Evolutionary conservation across 2,888 invertebrate genomes (phyloP).

Genomic region (Charanyca ferruginea): DNA sequence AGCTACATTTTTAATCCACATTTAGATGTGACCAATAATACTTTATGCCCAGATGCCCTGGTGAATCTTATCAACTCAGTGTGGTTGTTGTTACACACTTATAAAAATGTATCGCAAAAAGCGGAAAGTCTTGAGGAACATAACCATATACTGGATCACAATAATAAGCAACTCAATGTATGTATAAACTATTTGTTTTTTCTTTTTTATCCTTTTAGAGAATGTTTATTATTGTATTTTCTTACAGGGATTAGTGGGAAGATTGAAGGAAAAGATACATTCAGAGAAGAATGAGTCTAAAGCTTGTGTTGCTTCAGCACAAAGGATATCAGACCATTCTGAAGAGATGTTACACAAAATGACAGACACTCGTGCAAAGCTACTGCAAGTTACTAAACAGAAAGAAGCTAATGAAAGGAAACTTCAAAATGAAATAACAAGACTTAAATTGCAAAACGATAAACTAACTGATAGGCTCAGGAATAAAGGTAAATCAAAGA

Average conservation of each 20-base stretch:
- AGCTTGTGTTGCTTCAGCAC: constrained; percentile 86
- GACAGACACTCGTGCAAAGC: constrained; percentile 76
- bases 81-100: constrained; percentile 81
- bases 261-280: constrained; percentile 77
- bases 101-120: constrained; percentile 80
- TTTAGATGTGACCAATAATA: constrained; percentile 75
- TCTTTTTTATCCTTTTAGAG: no score
- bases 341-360: constrained; percentile 79
- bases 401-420: constrained; percentile 81
- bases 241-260: constrained; percentile 75
- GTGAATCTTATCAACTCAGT: constrained; percentile 83
- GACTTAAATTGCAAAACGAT: constrained; percentile 83
- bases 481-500: constrained; percentile 75
- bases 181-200: constrained; percentile 52
- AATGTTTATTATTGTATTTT: constrained; percentile 15
- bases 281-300: constrained; percentile 84
- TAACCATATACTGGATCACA: constrained; percentile 82
- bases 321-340: constrained; percentile 84
- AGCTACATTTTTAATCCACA: constrained; percentile 85
- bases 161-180: constrained; percentile 85
- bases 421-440: constrained; percentile 81
- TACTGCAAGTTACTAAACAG: constrained; percentile 81
- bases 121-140: constrained; percentile 77
- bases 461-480: constrained; percentile 81
- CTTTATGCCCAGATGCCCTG: constrained; percentile 75